Conservation (phyloP, 2,113 vertebrate genomes). For the Peromyscus leucopus region DNA sequence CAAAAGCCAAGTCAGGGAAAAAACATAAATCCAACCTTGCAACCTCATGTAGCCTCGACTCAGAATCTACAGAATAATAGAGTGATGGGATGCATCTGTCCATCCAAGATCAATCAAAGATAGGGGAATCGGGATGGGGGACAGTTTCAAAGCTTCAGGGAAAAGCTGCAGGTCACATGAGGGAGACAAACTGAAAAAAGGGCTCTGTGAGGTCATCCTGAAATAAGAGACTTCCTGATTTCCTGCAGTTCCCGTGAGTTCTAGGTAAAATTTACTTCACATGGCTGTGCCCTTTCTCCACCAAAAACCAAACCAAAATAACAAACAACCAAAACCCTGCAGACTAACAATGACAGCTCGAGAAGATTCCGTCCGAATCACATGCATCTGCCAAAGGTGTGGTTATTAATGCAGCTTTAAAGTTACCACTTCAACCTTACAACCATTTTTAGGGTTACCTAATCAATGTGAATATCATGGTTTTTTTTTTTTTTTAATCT, state of each 20-base stretch:
- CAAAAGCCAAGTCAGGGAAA: slow-evolving; percentile 30
- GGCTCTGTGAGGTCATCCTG: not conserved
- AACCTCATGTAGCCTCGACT: not conserved
- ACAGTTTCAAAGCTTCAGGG: not conserved
- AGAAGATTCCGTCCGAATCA: not conserved
- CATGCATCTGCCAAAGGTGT: not conserved
- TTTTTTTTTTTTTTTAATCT: slow-evolving; percentile 85
- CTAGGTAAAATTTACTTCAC: not conserved
- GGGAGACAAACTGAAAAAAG: not conserved
- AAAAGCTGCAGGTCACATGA: not conserved
- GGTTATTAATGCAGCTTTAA: slow-evolving; percentile 8
- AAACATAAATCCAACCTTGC: not conserved
- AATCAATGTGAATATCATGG: slow-evolving; percentile 90
- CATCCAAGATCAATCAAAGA: not conserved
- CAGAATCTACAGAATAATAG: not conserved
- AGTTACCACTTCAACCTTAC: slow-evolving; percentile 93
- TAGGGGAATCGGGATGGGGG: not conserved
- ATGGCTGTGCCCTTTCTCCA: not conserved
- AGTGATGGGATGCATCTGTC: not conserved
- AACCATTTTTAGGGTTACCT: slow-evolving; percentile 94
- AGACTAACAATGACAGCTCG: not conserved
- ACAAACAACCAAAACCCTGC: not conserved
- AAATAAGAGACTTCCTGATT: not conserved
- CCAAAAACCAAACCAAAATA: not conserved
- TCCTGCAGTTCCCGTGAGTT: not conserved